Evolutionary conservation across 1,140 invertebrate species (phyloP).

Genomic region (Calliopsis andreniformis): DNA sequence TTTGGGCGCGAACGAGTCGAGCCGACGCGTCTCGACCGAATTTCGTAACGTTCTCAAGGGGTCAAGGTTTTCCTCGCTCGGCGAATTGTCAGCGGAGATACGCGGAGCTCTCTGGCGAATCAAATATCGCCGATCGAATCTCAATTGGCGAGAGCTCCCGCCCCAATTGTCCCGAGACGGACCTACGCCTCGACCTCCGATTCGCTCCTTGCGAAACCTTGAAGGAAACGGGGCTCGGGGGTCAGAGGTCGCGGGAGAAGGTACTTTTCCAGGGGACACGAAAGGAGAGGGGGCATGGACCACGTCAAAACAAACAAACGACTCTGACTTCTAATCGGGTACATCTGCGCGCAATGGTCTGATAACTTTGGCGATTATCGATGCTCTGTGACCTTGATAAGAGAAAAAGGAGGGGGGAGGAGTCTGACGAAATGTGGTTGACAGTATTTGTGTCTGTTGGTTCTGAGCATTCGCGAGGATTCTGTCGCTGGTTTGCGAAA

Average conservation of each 20-base stretch:
- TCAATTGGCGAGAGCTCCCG: not conserved
- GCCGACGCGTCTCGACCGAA: not conserved
- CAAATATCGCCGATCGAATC: not conserved
- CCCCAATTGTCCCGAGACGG: too few relatives aligned
- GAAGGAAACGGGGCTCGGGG: too few relatives aligned
- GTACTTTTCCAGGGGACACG: too few relatives aligned
- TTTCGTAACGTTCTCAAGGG: slow-evolving; percentile 18
- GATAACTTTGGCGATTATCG: slow-evolving; percentile 41
- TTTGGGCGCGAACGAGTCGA: not conserved
- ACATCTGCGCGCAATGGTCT: slow-evolving; percentile 7
- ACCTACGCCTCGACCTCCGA: too few relatives aligned
- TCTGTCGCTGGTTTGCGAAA: too few relatives aligned
- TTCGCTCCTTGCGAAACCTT: too few relatives aligned
- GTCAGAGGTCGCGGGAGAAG: too few relatives aligned
- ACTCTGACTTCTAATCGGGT: slow-evolving; percentile 16
- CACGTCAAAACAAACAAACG: not conserved
- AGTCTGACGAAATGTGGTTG: not conserved
- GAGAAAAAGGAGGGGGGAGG: not conserved
- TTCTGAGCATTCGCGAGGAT: too few relatives aligned
- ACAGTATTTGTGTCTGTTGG: too few relatives aligned
- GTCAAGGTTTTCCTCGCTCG: not conserved
- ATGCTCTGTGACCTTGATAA: slow-evolving; percentile 46
- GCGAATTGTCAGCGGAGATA: not conserved
- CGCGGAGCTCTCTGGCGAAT: not conserved
- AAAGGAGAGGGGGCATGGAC: too few relatives aligned